phyloP scores from a whole-genome alignment of 2,113 vertebrate genomes.

The Cygnus buccinator region DNA sequence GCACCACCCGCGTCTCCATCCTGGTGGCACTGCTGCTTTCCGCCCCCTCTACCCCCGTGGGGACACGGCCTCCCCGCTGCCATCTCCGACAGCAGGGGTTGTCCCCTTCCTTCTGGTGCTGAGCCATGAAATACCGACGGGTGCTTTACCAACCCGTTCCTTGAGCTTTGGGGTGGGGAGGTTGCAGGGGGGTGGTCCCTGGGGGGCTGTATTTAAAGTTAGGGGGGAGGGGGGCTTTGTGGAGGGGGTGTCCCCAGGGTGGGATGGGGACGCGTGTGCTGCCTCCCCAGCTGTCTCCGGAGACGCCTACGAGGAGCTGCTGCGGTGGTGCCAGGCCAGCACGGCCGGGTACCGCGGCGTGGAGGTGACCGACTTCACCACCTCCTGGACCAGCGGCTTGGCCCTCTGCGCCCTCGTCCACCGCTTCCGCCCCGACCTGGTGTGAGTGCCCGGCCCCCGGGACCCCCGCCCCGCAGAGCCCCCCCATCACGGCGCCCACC shows the following conservation, averaged over 20 bases:
- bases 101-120: background rate
- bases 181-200: background rate
- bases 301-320: slow-evolving; percentile 78
- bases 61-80: background rate
- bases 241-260: background rate
- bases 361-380: slow-evolving; percentile 80
- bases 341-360: slow-evolving; percentile 82
- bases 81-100: rapidly evolving
- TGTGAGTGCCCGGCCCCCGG: slow-evolving; percentile 78
- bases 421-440: slow-evolving; percentile 83
- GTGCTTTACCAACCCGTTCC: background rate
- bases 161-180: rapidly evolving
- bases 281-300: slow-evolving; percentile 57
- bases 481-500: background rate
- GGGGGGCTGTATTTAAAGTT: background rate
- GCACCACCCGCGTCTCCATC: background rate
- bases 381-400: slow-evolving; percentile 88
- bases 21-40: background rate
- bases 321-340: slow-evolving; percentile 90
- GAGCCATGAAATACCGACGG: background rate
- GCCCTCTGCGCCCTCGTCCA: slow-evolving; percentile 91
- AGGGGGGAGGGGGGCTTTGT: background rate
- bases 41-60: rapidly evolving
- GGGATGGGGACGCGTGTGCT: background rate
- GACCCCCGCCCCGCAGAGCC: background rate